A percentile compares a stretch with the other conserved stretches of the same genome.
phyloP scores from a whole-genome alignment of 2,888 invertebrate species.

The Cephus pygmeus region DNA sequence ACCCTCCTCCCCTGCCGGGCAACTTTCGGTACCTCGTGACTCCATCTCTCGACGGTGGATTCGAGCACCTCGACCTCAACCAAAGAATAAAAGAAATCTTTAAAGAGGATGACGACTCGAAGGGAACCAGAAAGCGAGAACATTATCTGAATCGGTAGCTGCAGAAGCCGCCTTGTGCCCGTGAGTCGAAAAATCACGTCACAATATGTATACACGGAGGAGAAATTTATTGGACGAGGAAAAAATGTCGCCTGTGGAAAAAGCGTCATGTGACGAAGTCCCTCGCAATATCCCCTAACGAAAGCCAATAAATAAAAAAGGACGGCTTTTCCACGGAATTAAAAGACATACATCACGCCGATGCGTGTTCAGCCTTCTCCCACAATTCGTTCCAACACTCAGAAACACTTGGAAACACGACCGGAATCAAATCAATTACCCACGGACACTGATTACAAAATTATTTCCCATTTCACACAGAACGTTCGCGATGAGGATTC shows the following conservation, averaged over 20 bases:
- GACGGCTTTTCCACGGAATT: conserved; percentile 52
- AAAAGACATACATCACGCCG: conserved; percentile 59
- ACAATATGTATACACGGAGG: not conserved
- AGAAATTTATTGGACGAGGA: conserved; percentile 37
- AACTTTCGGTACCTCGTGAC: no score
- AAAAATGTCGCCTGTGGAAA: conserved; percentile 32
- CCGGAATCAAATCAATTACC: not conserved
- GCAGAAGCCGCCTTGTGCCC: no score
- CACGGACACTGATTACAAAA: conserved; percentile 24
- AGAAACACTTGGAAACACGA: not conserved
- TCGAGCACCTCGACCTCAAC: no score
- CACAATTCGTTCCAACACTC: not conserved
- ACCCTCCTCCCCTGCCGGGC: no score
- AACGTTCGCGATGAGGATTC: not conserved
- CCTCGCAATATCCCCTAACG: conserved; percentile 57
- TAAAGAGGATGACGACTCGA: no score
- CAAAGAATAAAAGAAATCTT: no score
- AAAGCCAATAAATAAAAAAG: conserved; percentile 58
- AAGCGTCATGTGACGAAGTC: conserved; percentile 44
- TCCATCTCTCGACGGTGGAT: no score
- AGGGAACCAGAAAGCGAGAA: no score
- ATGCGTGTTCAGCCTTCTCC: not conserved
- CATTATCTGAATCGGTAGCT: no score
- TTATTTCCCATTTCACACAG: conserved; percentile 13
- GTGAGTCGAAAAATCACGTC: no score